Percentiles rank a stretch among this genome's conserved stretches.
Evolutionary conservation across 2,797 vertebrate genomes (phyloP).

Genomic region (Leucoraja ocellata): DNA sequence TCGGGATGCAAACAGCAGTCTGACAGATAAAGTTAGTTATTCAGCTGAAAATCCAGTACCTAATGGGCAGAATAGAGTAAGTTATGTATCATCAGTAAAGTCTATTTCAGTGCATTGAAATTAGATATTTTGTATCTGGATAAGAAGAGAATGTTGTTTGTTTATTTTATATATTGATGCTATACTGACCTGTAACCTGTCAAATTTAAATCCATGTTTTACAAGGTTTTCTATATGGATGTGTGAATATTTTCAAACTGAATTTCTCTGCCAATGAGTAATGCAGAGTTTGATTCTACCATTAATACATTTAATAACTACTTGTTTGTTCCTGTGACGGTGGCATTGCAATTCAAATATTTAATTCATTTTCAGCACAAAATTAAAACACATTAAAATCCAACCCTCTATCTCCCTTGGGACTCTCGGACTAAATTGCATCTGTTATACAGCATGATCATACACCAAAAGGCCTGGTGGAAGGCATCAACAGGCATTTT

Average conservation of each 20-base stretch:
- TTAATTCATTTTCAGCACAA: not conserved
- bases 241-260: not conserved
- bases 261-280: not conserved
- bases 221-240: not conserved
- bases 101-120: not conserved
- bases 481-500: too few species aligned
- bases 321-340: not conserved
- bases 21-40: conserved; percentile 52
- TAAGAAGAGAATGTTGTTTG: not conserved
- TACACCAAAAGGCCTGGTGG: too few species aligned
- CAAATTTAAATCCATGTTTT: not conserved
- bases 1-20: conserved; percentile 53
- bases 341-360: not conserved
- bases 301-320: not conserved
- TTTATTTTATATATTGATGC: not conserved
- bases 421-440: too few species aligned
- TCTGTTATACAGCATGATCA: too few species aligned
- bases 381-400: not conserved
- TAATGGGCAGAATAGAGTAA: conserved; percentile 2
- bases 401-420: too few species aligned
- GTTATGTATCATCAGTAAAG: not conserved
- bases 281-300: not conserved
- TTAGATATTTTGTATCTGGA: not conserved
- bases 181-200: not conserved
- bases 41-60: not conserved